Evolutionary conservation across 2,888 invertebrate species (phyloP).

Genomic region (Eilema depressum): DNA sequence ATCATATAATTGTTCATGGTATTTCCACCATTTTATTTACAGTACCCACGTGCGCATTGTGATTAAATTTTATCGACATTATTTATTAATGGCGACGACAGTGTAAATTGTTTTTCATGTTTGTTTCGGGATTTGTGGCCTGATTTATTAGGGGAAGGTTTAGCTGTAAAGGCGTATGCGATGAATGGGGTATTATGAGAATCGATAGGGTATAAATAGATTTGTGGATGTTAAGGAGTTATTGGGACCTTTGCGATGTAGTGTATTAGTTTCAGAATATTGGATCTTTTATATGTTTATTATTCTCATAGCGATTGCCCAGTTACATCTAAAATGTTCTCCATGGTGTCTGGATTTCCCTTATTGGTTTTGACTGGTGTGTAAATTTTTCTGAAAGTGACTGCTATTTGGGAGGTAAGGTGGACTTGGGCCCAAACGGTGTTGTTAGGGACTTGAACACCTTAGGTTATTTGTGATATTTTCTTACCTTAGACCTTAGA

Average conservation of each 20-base stretch:
- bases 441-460: too few relatives aligned
- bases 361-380: too few relatives aligned
- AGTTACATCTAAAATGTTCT: too few relatives aligned
- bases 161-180: constrained; percentile 22
- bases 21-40: constrained; percentile 22
- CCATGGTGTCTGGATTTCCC: too few relatives aligned
- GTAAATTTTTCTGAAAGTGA: too few relatives aligned
- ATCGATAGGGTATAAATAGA: constrained; percentile 17
- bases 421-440: too few relatives aligned
- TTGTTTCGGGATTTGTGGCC: constrained; percentile 27
- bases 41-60: constrained; percentile 23
- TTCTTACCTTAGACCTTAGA: too few relatives aligned
- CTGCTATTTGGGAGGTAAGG: too few relatives aligned
- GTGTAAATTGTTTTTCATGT: constrained; percentile 34
- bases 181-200: constrained; percentile 18
- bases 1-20: constrained; percentile 21
- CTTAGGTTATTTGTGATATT: too few relatives aligned
- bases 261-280: background rate
- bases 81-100: constrained; percentile 30
- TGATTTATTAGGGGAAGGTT: constrained; percentile 27
- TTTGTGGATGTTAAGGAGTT: constrained; percentile 3
- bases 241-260: background rate
- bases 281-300: too few relatives aligned
- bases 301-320: too few relatives aligned
- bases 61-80: constrained; percentile 34